Percentiles rank a stretch among this genome's conserved stretches.
phyloP scores from a whole-genome alignment of 2,113 vertebrate genomes.

The Craseonycteris thonglongyai region DNA sequence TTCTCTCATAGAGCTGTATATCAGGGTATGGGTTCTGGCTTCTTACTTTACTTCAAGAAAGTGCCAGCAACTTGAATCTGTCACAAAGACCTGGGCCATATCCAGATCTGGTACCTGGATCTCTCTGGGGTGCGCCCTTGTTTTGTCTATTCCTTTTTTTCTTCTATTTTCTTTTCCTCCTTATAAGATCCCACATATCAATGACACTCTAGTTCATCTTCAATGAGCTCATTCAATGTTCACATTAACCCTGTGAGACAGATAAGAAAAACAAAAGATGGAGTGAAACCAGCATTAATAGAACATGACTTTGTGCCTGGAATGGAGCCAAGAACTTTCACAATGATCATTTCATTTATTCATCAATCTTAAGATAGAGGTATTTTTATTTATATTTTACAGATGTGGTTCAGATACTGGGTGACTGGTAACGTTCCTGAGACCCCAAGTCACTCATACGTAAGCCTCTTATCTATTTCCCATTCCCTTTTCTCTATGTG shows the following conservation, averaged over 20 bases:
- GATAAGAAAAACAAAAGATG: not conserved
- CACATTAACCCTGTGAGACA: not conserved
- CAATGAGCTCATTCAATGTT: not conserved
- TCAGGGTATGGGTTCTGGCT: not conserved
- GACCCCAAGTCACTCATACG: not conserved
- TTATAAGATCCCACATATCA: not conserved
- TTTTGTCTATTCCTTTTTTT: not conserved
- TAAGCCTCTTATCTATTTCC: not conserved
- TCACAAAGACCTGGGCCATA: not conserved
- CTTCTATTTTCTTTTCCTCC: not conserved
- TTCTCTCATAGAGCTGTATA: not conserved
- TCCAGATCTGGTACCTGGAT: not conserved
- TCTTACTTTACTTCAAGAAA: not conserved
- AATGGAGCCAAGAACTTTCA: not conserved
- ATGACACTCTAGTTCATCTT: not conserved
- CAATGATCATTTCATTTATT: not conserved
- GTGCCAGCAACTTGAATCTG: not conserved
- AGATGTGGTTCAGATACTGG: not conserved
- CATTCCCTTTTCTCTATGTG: not conserved
- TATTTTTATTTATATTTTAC: not conserved
- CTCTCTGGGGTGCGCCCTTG: not conserved
- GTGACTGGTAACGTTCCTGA: not conserved
- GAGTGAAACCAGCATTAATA: not conserved
- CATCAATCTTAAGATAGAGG: not conserved
- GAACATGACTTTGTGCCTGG: conserved; percentile 9